Base-by-base conservation (phyloP, 2,888 invertebrate genomes). In the Heteromyza rotundicornis region DNA sequence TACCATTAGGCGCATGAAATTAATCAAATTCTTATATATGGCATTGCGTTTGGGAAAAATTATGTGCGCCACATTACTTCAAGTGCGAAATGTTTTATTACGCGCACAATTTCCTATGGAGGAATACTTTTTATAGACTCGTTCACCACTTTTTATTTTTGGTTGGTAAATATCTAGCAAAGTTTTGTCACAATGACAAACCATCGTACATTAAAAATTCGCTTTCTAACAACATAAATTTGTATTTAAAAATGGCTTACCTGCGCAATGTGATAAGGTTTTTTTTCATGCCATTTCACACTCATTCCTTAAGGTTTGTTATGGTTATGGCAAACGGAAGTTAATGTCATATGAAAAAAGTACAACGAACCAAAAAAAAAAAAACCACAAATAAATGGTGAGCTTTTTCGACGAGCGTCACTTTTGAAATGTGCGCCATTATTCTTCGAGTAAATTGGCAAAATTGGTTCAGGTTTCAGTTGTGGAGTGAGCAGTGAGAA, bases 161-260 rank as follows among this genome's bases (percentile, higher is more conserved):
- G 12, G 7, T 32, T 12, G 7, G 32, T 12, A 12, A 5, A 12
- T 32, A 32, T 5, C 32, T 5, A 8, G 32, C 7, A 32, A 32
- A 8, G 7, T 5, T 32, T 5, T 5, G 12, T 32, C 40, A 20
- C 19, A 47, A 69, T 69, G 67, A 69, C 65, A 69, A 69, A 69
- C 62, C 60, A 61, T 57, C 49, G 32, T 60, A 62, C 64, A 62
- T 67, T 69, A 67, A 69, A 67, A 69, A 66, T 64, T 68, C 27
- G 60, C 64, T 64, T 55, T 64, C 56, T 62, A 69, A 69, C 71
- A 76, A 71, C 76, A 78, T 78, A 77, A 79, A 80, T 79, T 79
- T 75, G 75, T 77, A 76, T 79, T 79, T 79, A 80, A 79, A 77
- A 80, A 79, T 78, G 77, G 75, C 76, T 74, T 73, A 72, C 75